These are phyloP conservation scores for Habropoda laboriosa DNA, from an alignment of 1,140 invertebrate species.

Conservation along the genomic window DNA sequence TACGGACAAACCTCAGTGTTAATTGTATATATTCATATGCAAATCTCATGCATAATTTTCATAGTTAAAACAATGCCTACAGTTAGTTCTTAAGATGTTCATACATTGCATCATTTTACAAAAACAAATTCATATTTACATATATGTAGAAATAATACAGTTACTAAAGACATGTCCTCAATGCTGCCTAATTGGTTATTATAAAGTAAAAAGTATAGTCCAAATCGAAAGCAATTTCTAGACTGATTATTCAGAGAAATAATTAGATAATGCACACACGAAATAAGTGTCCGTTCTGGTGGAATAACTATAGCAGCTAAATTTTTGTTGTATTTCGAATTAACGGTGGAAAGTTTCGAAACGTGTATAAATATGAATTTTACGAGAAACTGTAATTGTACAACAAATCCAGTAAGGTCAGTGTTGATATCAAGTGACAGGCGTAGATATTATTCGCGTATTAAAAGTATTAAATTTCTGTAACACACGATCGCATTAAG, in stretches of 20 bases:
- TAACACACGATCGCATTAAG: neutral
- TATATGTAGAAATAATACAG: slow-evolving; percentile 21
- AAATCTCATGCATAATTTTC: slow-evolving; percentile 40
- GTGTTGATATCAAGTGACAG: slow-evolving; percentile 5
- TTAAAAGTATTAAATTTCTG: neutral
- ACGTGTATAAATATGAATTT: neutral
- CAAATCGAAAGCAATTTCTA: slow-evolving; percentile 43
- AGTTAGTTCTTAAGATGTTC: slow-evolving; percentile 46
- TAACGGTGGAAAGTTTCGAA: neutral
- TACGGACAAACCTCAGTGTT: slow-evolving; percentile 50
- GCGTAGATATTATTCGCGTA: neutral
- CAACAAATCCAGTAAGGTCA: slow-evolving; percentile 8
- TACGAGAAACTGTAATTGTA: neutral
- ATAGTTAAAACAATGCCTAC: slow-evolving; percentile 39
- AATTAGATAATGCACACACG: slow-evolving; percentile 18
- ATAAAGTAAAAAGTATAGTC: slow-evolving; percentile 27
- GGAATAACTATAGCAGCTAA: slow-evolving; percentile 6
- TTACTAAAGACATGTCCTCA: slow-evolving; percentile 15
- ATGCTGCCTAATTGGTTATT: slow-evolving; percentile 51
- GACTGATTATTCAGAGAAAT: slow-evolving; percentile 21
- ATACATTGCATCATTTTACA: slow-evolving; percentile 26
- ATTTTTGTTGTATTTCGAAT: neutral
- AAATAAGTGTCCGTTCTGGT: neutral
- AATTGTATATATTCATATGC: slow-evolving; percentile 36
- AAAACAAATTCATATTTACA: slow-evolving; percentile 13